Evolutionary conservation across 2,113 vertebrate species (phyloP), one percentile per base, ranked within the genome.

Genomic region (Henicopernis longicauda): DNA sequence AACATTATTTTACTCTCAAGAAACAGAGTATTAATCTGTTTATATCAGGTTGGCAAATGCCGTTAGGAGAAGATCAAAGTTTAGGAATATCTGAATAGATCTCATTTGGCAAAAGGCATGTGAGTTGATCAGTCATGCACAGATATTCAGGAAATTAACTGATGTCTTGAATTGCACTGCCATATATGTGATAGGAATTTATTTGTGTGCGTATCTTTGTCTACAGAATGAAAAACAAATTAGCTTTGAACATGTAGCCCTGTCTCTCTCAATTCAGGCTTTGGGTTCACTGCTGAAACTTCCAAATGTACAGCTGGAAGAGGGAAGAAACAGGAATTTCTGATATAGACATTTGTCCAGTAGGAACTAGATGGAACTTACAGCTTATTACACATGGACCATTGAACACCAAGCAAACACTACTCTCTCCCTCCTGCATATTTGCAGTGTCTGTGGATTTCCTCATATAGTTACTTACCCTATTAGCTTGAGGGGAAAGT

Each of bases 351-450:
- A 59, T 94, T 93, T 94, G 93, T 94, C 95, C 47, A 1, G 62
- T 73, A 94, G 42, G 90, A 95, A 87, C 86, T 84, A 90, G 92
- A 78, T 79, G 72, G 69, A 96, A 74, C 73, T 85, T 84, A 71
- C 71, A 90, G 71, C 62, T 90, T 85, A 70, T 87, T 94, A 85
- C 91, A 72, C 69, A 58, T 40, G 93, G 94, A 40, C 86, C 78
- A 91, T 4, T 96, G 95, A 93, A 79, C 95, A 94, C 70, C 71
- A 82, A 88, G 91, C 91, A 96, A 97, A 90, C 74, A 61, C 78
- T 77, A 32, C 81, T 79, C 29, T 80, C 70, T 72, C 89, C 70
- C 79, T 94, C 69, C 89, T 95, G 82, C 78, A 82, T 63, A 52
- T 63, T 82, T 87, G 23, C 62, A 20, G 32, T 65, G 81, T 45